Evolutionary conservation across 2,113 vertebrate species (phyloP).

Genomic region (Bettongia penicillata): DNA sequence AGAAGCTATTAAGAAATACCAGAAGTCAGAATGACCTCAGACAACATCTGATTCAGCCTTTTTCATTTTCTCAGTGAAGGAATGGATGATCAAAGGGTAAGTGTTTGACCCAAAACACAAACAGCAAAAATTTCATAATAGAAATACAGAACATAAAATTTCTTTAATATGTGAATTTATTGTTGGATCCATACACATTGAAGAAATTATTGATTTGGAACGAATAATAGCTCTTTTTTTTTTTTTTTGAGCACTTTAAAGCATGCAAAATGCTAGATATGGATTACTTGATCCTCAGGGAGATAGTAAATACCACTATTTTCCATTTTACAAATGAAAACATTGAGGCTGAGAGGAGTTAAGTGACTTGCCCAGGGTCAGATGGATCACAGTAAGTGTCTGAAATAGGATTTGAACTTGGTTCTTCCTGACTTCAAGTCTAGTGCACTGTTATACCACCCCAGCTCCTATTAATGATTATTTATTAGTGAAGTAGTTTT

Average conservation of each 20-base stretch:
- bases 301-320: background rate
- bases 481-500: background rate
- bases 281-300: background rate
- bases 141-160: background rate
- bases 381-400: background rate
- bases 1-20: background rate
- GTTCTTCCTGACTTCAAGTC: background rate
- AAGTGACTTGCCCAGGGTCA: background rate
- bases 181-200: background rate
- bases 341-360: background rate
- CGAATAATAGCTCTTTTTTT: background rate
- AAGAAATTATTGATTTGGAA: background rate
- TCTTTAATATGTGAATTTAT: background rate
- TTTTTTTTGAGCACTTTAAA: background rate
- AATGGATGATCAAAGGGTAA: background rate
- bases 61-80: background rate
- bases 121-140: background rate
- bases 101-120: background rate
- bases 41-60: background rate
- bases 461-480: background rate
- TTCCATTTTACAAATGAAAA: background rate
- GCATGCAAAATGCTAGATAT: background rate
- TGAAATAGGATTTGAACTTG: background rate
- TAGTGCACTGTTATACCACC: background rate
- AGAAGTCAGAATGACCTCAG: background rate